Base-by-base conservation (phyloP, 2,888 invertebrate species). In the Drosophila mercatorum region DNA sequence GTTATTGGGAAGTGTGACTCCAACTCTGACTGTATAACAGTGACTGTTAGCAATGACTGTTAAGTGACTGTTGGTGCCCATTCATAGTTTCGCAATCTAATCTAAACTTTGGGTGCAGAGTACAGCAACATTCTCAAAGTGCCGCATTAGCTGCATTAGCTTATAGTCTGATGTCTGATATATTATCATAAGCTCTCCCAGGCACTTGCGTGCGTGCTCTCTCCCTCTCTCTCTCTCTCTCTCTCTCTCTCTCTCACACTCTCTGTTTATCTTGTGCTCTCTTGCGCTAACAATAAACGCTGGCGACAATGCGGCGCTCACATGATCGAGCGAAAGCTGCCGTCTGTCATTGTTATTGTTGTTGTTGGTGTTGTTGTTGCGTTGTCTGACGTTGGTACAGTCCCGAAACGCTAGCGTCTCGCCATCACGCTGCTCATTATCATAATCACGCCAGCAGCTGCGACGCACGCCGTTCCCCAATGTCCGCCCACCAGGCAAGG, bases 71-170 rank as follows among this genome's bases (percentile, higher is more conserved):
- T 1, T 17, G 43, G 41, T 31, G 31, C 47, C 64, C 83, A 83
- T 83, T 83, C 83, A 83, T 86, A 69, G 68, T 70, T 81, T 83
- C 70, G 77, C 75, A 79, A 83, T 83, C 86, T 86, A 70, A 86
- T 83, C 83, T 10, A 44, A 44, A 28, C n/a, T 6, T 22, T 4
- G 11, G 62, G 78, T 72, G 71, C 78, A 78, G 64, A 83, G 81
- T 68, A 80, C 82, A 77, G 53, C 59, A 53, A 52, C 64, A 66
- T 59, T 70, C 44, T 56, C 56, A 22, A 72, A 72, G 62, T 76
- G 68, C 51, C 68, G 51, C 63, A 72, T 60, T 60, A 43, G 38
- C 66, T 61, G 76, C 60, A 71, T 62, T 31, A 65, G 53, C n/a
- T 28, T 67, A 34, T 47, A 46, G 36, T 51, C 53, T 28, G 40